A percentile compares a stretch with the other conserved stretches of the same genome.
Evolutionary conservation across 2,888 invertebrate genomes (phyloP).

Genomic region (Tillus elongatus): DNA sequence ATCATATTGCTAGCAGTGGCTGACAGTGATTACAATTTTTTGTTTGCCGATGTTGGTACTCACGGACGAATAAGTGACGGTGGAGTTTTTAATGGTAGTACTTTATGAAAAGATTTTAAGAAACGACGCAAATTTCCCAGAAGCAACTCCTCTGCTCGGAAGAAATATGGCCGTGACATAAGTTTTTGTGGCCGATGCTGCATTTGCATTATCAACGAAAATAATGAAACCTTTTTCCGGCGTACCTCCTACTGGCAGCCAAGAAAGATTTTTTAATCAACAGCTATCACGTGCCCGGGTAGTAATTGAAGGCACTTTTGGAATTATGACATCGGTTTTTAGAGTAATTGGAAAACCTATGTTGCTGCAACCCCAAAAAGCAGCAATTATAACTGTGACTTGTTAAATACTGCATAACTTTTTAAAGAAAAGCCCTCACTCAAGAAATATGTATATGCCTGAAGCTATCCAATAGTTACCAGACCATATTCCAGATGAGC

Average conservation of each 20-base stretch:
- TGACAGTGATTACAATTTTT: conserved; percentile 27
- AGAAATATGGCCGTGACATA: conserved; percentile 20
- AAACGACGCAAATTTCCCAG: conserved; percentile 19
- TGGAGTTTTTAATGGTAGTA: conserved; percentile 15
- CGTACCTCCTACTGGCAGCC: conserved; percentile 12
- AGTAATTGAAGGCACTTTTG: conserved; percentile 26
- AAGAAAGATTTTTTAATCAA: conserved; percentile 27
- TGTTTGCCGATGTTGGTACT: conserved; percentile 27
- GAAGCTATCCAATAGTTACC: conserved; percentile 11
- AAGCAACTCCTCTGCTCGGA: conserved; percentile 17
- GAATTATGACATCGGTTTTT: conserved; percentile 20
- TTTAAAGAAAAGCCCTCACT: conserved; percentile 19
- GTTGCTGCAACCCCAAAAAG: conserved; percentile 22
- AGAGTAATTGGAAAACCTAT: conserved; percentile 23
- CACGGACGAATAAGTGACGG: conserved; percentile 24
- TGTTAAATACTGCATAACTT: conserved; percentile 23
- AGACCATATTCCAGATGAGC: conserved; percentile 13
- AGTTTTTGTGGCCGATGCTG: conserved; percentile 22
- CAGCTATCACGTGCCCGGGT: conserved; percentile 20
- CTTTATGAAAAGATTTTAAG: conserved; percentile 21
- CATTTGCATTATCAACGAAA: conserved; percentile 19
- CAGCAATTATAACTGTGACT: conserved; percentile 21
- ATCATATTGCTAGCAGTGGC: conserved; percentile 22
- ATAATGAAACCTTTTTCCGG: conserved; percentile 23
- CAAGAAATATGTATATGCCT: conserved; percentile 20